Evolutionary conservation across 2,888 invertebrate genomes (phyloP).

Genomic region (Lagria hirta): DNA sequence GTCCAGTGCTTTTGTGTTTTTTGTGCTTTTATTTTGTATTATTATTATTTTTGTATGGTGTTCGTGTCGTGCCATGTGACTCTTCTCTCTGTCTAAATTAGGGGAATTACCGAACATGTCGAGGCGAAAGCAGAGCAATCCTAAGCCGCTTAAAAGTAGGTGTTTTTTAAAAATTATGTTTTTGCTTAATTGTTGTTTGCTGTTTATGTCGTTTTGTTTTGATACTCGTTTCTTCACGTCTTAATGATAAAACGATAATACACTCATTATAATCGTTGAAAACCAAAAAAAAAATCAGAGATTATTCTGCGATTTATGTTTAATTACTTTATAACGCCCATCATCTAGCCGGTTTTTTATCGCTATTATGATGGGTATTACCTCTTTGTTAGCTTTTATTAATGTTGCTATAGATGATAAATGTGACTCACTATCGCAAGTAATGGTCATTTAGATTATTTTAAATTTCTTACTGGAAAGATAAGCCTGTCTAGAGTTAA

Average conservation of each 20-base stretch:
- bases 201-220: conserved; percentile 12
- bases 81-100: conserved; percentile 58
- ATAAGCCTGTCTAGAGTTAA: too few species aligned
- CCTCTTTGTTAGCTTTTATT: too few species aligned
- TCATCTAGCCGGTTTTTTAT: conserved; percentile 5
- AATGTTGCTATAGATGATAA: too few species aligned
- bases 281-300: conserved; percentile 19
- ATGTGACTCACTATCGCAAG: too few species aligned
- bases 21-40: conserved; percentile 31
- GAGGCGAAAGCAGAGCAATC: conserved; percentile 94
- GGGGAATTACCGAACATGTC: conserved; percentile 69
- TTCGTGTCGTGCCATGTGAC: conserved; percentile 45
- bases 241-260: conserved; percentile 13
- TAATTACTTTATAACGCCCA: conserved; percentile 15
- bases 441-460: too few species aligned
- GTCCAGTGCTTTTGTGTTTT: conserved; percentile 36
- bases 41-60: too few species aligned
- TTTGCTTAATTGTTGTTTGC: conserved; percentile 19
- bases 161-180: conserved; percentile 41
- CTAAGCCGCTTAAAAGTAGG: conserved; percentile 94
- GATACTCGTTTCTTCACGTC: conserved; percentile 7
- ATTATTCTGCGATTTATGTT: conserved; percentile 20
- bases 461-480: too few species aligned
- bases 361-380: conserved; percentile 3
- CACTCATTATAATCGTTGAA: conserved; percentile 16